These are phyloP conservation scores for Hartigia nigra DNA, from an alignment of 2,888 invertebrate genomes.

Conservation along the genomic window DNA sequence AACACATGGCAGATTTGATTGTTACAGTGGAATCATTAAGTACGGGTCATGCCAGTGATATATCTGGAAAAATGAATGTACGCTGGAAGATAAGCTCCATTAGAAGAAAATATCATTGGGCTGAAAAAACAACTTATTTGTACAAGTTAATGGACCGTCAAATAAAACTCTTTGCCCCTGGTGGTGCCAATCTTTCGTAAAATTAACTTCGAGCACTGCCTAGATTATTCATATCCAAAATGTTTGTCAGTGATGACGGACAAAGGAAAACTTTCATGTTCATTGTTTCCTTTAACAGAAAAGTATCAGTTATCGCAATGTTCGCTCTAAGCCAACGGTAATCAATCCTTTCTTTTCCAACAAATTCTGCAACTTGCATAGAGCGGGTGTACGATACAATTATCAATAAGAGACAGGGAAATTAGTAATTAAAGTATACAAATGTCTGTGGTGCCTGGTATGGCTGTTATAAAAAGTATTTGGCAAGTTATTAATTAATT, in stretches of 20 bases:
- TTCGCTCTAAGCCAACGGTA: not conserved
- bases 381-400: not conserved
- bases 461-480: not conserved
- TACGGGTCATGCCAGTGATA: slow-evolving; percentile 79
- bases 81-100: slow-evolving; percentile 58
- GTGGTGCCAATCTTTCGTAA: slow-evolving; percentile 53
- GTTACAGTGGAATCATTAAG: slow-evolving; percentile 75
- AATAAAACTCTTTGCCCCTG: slow-evolving; percentile 79
- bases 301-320: not conserved
- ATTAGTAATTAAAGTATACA: not conserved
- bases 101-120: slow-evolving; percentile 49
- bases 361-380: not conserved
- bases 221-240: not conserved
- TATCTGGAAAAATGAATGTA: slow-evolving; percentile 76
- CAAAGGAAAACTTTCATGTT: not conserved
- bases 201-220: not conserved
- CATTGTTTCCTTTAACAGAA: not conserved
- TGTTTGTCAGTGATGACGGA: not conserved
- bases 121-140: slow-evolving; percentile 66
- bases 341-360: not conserved
- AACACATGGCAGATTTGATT: slow-evolving; percentile 73
- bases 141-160: slow-evolving; percentile 82
- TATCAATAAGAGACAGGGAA: not conserved
- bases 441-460: not conserved
- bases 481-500: not conserved